Evolutionary conservation across 1,140 invertebrate genomes (phyloP).

Genomic region (Drosophila kurseongensis): DNA sequence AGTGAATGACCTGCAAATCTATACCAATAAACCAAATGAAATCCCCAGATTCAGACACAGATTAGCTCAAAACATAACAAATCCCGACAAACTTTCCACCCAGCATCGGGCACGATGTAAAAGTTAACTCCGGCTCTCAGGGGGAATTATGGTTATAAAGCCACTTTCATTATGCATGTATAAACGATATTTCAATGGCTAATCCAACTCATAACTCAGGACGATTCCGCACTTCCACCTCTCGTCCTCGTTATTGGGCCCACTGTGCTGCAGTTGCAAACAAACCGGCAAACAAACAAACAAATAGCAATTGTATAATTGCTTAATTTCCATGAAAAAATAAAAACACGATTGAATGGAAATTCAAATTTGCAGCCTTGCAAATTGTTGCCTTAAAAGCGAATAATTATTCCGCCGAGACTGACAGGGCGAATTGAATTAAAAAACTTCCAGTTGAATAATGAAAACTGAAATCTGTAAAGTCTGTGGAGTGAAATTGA

Average conservation of each 20-base stretch:
- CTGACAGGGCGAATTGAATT: constrained; percentile 30
- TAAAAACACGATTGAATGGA: constrained; percentile 23
- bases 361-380: constrained; percentile 31
- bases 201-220: constrained; percentile 50
- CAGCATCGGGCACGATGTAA: constrained; percentile 21
- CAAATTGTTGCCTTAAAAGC: constrained; percentile 45
- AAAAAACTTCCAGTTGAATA: constrained; percentile 10
- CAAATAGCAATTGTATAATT: constrained; percentile 56
- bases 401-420: constrained; percentile 51
- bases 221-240: constrained; percentile 14
- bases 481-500: not conserved
- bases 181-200: constrained; percentile 56
- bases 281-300: constrained; percentile 20
- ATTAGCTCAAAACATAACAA: constrained; percentile 39
- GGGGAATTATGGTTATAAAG: constrained; percentile 48
- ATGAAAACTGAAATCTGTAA: constrained; percentile 22
- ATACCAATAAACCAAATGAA: constrained; percentile 23
- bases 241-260: not conserved
- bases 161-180: constrained; percentile 58
- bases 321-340: constrained; percentile 56
- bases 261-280: constrained; percentile 12
- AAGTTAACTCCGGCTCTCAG: constrained; percentile 39
- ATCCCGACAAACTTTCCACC: constrained; percentile 47
- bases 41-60: constrained; percentile 32
- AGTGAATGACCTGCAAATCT: constrained; percentile 23